phyloP scores from a whole-genome alignment of 2,888 invertebrate species.

The Halictus ligatus region DNA sequence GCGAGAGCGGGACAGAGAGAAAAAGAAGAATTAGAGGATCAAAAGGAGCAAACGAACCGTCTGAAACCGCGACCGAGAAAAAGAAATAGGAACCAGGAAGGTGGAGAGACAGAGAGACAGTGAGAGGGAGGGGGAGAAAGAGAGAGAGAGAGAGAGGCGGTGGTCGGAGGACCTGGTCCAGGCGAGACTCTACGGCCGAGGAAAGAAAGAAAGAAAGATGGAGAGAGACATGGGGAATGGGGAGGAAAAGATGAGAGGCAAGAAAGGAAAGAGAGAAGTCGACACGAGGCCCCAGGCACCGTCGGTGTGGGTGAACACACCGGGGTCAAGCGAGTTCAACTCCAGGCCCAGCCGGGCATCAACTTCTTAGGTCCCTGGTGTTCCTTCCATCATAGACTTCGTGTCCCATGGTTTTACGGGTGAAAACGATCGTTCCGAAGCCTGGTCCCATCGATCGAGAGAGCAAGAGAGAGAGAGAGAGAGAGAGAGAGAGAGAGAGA shows the following conservation, averaged over 20 bases:
- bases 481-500: background rate
- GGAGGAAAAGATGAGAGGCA: constrained; percentile 16
- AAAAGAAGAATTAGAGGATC: constrained; percentile 68
- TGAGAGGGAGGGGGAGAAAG: constrained; percentile 14
- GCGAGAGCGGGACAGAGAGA: constrained; percentile 40
- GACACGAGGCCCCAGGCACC: constrained; percentile 71
- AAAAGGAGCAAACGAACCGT: constrained; percentile 71
- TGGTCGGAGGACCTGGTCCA: constrained; percentile 20
- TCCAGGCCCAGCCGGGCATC: constrained; percentile 71
- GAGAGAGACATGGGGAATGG: background rate
- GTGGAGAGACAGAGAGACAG: constrained; percentile 29
- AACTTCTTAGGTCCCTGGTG: constrained; percentile 62
- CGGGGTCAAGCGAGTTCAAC: constrained; percentile 80
- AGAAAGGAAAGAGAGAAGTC: constrained; percentile 63
- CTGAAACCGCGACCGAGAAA: constrained; percentile 66
- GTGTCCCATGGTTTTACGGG: constrained; percentile 65
- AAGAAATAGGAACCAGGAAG: constrained; percentile 41
- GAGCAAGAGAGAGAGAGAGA: background rate
- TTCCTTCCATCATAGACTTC: constrained; percentile 54
- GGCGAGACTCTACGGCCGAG: constrained; percentile 12
- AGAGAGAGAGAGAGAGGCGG: constrained; percentile 24
- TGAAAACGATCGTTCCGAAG: constrained; percentile 61
- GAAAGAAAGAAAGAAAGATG: constrained; percentile 35
- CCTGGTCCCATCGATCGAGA: background rate
- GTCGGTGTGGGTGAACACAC: constrained; percentile 80